These are phyloP conservation scores for Tipula lateralis DNA, from an alignment of 2,888 invertebrate species.

Conservation along the genomic window DNA sequence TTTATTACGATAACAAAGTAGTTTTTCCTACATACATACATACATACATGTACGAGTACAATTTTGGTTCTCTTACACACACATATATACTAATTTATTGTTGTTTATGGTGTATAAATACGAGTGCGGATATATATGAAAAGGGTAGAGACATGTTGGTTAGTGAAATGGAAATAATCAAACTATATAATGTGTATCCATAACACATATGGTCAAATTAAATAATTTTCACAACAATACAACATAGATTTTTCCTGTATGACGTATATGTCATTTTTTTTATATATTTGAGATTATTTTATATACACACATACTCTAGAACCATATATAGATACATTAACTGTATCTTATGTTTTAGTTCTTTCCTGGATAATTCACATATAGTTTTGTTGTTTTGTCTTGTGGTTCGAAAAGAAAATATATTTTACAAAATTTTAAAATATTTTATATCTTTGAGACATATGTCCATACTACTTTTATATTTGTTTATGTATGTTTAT, in stretches of 20 bases:
- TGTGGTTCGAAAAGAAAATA: background rate
- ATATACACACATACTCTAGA: background rate
- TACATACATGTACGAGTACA: background rate
- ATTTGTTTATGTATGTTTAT: too few relatives aligned
- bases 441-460: background rate
- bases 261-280: background rate
- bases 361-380: background rate
- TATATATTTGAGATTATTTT: background rate
- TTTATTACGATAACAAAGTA: conserved; percentile 19
- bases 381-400: background rate
- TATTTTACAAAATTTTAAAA: background rate
- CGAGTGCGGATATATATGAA: background rate
- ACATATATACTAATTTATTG: background rate
- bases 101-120: background rate
- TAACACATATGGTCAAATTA: conserved; percentile 24
- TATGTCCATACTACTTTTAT: background rate
- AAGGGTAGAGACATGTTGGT: background rate
- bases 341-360: background rate
- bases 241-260: background rate
- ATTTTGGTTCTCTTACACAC: background rate
- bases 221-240: background rate
- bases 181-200: background rate
- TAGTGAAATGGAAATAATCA: conserved; percentile 24
- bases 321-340: background rate
- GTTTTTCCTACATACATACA: background rate